Percentiles rank a stretch among this genome's conserved stretches.
phyloP scores from a whole-genome alignment of 2,888 invertebrate species.

The Hydropsyche betteni region DNA sequence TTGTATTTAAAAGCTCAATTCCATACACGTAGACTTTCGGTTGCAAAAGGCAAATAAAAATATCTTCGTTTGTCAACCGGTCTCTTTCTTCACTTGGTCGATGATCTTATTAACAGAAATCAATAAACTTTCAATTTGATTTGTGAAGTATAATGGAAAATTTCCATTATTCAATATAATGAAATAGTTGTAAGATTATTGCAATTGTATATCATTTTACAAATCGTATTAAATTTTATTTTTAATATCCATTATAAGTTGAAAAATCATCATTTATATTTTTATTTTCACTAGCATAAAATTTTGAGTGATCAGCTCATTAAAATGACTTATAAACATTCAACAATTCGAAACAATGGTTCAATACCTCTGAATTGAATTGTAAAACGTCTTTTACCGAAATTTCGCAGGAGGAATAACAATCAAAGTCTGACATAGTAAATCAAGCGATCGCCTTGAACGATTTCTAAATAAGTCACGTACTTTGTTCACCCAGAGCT shows the following conservation, averaged over 20 bases:
- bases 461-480: conserved; percentile 39
- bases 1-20: background rate
- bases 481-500: conserved; percentile 21
- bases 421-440: conserved; percentile 6
- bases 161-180: no score
- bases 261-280: no score
- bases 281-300: no score
- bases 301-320: no score
- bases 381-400: background rate
- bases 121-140: background rate
- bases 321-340: no score
- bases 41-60: conserved; percentile 30
- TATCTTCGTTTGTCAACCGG: conserved; percentile 10
- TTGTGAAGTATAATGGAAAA: no score
- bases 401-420: conserved; percentile 6
- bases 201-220: no score
- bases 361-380: no score
- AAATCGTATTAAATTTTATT: no score
- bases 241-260: no score
- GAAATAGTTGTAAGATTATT: no score
- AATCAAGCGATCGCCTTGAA: conserved; percentile 33
- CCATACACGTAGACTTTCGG: conserved; percentile 27
- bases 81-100: conserved; percentile 9
- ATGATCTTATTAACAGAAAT: conserved; percentile 1
- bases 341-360: no score